phyloP scores from a whole-genome alignment of 1,140 invertebrate genomes.

The Drosophila lowei region DNA sequence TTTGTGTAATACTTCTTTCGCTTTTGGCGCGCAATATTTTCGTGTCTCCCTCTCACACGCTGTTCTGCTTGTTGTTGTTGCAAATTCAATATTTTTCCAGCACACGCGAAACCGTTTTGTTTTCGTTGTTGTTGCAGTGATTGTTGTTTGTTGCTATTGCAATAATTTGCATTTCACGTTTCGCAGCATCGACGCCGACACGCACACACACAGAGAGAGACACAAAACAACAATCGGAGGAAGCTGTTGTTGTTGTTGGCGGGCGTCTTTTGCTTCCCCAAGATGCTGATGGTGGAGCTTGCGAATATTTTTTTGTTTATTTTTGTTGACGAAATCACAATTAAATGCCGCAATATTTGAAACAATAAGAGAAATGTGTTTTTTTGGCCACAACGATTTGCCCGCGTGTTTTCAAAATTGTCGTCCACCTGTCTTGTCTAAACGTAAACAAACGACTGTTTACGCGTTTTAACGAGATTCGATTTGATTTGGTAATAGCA shows the following conservation, averaged over 20 bases:
- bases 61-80: conserved; percentile 27
- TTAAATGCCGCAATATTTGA: too few species aligned
- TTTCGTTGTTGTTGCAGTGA: conserved; percentile 36
- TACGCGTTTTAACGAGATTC: too few species aligned
- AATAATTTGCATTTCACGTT: conserved; percentile 76
- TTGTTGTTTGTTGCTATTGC: conserved; percentile 39
- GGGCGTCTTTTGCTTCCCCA: conserved; percentile 36
- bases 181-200: conserved; percentile 45
- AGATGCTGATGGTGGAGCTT: conserved; percentile 14
- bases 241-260: conserved; percentile 18
- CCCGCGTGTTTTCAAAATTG: too few species aligned
- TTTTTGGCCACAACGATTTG: too few species aligned
- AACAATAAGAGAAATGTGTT: too few species aligned
- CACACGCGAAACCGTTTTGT: conserved; percentile 66
- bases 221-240: conserved; percentile 47
- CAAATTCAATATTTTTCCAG: conserved; percentile 44
- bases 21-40: conserved; percentile 74
- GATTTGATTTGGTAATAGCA: too few species aligned
- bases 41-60: conserved; percentile 13
- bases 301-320: conserved; percentile 23
- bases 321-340: too few species aligned
- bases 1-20: conserved; percentile 64
- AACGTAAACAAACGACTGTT: too few species aligned
- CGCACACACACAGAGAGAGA: conserved; percentile 20
- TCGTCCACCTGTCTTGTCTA: too few species aligned